phyloP scores from a whole-genome alignment of 2,888 invertebrate species.

The Bursaphelenchus okinawaensis region DNA sequence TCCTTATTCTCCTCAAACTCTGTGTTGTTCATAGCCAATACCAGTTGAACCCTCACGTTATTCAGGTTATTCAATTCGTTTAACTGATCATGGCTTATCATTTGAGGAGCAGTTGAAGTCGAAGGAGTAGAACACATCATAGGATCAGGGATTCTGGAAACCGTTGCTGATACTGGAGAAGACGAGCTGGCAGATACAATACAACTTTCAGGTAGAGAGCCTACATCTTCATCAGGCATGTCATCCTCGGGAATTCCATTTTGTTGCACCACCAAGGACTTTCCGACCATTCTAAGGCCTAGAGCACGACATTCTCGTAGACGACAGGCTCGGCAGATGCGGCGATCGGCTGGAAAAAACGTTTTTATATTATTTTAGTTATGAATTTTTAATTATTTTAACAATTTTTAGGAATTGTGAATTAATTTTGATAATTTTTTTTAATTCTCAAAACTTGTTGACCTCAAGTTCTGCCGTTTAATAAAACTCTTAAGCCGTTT shows the following conservation, averaged over 20 bases:
- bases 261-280: neutral
- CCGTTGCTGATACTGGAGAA: neutral
- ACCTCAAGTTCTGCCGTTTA: no score
- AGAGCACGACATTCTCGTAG: neutral
- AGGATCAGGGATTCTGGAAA: neutral
- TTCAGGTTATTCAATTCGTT: neutral
- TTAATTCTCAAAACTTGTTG: no score
- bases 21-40: neutral
- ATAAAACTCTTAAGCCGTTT: no score
- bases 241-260: neutral
- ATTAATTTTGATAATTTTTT: no score
- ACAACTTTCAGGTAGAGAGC: neutral
- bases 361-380: no score
- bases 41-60: neutral
- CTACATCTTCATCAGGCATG: neutral
- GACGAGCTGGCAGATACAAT: neutral
- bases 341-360: neutral
- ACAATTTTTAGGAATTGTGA: no score
- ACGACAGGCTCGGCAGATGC: neutral
- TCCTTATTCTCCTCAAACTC: no score
- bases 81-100: no score
- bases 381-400: no score
- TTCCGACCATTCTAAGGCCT: neutral
- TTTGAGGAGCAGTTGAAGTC: neutral
- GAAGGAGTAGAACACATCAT: neutral